Percentiles rank a stretch among this genome's conserved stretches.
Conservation (phyloP, 2,888 invertebrate species). For the Hoplodrina ambigua region DNA sequence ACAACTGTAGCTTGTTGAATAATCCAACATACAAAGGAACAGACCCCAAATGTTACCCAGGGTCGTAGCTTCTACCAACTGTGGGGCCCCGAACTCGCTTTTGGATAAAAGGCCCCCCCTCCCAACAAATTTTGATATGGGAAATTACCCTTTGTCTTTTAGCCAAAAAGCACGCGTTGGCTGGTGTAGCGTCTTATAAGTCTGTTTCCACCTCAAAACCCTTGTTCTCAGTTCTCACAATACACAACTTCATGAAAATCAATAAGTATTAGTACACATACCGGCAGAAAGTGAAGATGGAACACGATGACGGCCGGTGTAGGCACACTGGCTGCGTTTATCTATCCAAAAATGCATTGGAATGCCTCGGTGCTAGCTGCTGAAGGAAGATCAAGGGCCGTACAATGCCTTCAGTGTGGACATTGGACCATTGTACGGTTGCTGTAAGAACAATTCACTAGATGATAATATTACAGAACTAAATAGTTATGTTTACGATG, state of each 20-base stretch:
- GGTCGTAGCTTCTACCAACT: no score
- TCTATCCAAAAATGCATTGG: constrained; percentile 97
- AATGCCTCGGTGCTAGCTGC: constrained; percentile 59
- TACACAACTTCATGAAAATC: background rate
- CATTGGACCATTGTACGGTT: constrained; percentile 52
- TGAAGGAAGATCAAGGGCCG: constrained; percentile 48
- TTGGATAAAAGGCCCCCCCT: no score
- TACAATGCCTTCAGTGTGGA: constrained; percentile 44
- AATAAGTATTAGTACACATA: constrained; percentile 53
- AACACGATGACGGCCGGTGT: constrained; percentile 93
- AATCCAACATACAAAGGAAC: no score
- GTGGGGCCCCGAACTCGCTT: no score
- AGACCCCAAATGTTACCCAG: no score
- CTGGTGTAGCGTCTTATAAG: no score
- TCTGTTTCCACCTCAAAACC: no score
- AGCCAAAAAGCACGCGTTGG: no score
- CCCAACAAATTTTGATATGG: no score
- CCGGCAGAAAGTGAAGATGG: constrained; percentile 92
- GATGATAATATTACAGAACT: background rate
- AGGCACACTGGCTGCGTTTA: constrained; percentile 95
- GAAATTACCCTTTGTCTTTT: no score
- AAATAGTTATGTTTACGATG: background rate
- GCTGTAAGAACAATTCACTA: constrained; percentile 46
- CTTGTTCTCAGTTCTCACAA: no score
- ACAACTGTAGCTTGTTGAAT: no score